Evolutionary conservation across 2,888 invertebrate genomes (phyloP).

Genomic region (Monoplex corrugatus): DNA sequence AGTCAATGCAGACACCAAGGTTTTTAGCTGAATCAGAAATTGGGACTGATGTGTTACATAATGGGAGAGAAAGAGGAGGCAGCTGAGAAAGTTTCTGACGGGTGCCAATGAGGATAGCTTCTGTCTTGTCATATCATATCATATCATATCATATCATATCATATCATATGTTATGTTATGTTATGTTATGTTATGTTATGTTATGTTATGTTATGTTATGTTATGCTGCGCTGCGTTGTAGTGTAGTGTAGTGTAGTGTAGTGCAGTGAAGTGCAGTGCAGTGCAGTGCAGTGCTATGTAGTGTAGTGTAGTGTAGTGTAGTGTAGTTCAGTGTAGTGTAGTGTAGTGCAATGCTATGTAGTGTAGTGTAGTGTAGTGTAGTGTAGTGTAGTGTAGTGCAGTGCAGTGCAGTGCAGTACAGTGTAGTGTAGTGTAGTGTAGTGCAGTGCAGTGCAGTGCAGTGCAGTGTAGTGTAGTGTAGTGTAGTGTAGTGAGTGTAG

Average conservation of each 20-base stretch:
- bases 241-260: background rate
- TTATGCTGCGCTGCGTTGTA: background rate
- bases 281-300: background rate
- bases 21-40: too few species aligned
- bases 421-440: slow-evolving; percentile 32
- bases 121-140: too few species aligned
- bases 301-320: slow-evolving; percentile 28
- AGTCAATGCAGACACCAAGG: too few species aligned
- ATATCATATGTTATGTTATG: too few species aligned
- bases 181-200: too few species aligned
- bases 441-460: background rate
- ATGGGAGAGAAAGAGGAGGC: too few species aligned
- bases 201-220: background rate
- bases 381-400: background rate
- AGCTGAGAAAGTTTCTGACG: too few species aligned
- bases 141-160: too few species aligned
- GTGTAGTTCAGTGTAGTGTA: slow-evolving; percentile 21
- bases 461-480: slow-evolving; percentile 15
- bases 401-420: background rate
- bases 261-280: background rate
- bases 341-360: background rate
- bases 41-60: too few species aligned
- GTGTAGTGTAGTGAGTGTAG: background rate
- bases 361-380: background rate
- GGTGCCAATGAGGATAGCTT: too few species aligned